A percentile compares a stretch with the other conserved stretches of the same genome.
These are phyloP conservation scores for Halesus radiatus DNA, from an alignment of 1,140 invertebrate species.

Conservation along the genomic window DNA sequence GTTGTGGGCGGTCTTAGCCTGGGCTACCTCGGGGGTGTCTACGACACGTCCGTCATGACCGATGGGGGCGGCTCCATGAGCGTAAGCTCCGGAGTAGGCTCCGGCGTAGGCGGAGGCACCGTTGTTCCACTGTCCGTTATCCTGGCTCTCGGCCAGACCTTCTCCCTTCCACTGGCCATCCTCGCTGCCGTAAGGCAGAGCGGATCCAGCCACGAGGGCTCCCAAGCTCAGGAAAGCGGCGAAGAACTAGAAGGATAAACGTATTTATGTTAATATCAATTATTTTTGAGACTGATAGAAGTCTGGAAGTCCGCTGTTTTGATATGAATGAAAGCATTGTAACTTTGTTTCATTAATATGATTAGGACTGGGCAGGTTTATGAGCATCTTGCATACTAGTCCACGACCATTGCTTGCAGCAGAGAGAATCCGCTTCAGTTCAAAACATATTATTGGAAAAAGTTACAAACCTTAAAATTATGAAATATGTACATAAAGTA, in stretches of 20 bases:
- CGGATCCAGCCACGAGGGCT: constrained; percentile 21
- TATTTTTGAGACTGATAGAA: too few relatives aligned
- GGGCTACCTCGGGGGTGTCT: constrained; percentile 69
- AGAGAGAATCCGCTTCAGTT: too few relatives aligned
- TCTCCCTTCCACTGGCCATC: constrained; percentile 18
- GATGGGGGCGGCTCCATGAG: constrained; percentile 38
- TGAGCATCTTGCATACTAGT: too few relatives aligned
- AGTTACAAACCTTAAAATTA: too few relatives aligned
- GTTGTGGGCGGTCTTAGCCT: constrained; percentile 66
- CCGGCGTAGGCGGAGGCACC: constrained; percentile 62
- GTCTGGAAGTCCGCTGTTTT: too few relatives aligned
- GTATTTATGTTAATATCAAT: not conserved
- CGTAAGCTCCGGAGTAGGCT: constrained; percentile 52
- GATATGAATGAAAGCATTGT: too few relatives aligned
- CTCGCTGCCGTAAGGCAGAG: not conserved
- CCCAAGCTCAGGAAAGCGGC: constrained; percentile 39
- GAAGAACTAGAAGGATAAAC: constrained; percentile 26
- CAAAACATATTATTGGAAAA: too few relatives aligned
- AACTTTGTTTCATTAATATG: too few relatives aligned
- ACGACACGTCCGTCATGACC: constrained; percentile 60
- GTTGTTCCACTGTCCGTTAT: constrained; percentile 7
- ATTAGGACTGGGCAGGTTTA: too few relatives aligned
- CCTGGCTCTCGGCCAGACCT: constrained; percentile 46
- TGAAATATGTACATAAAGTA: too few relatives aligned
- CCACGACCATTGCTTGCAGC: too few relatives aligned